phyloP scores from a whole-genome alignment of 2,888 invertebrate genomes.

The Lysandra coridon region DNA sequence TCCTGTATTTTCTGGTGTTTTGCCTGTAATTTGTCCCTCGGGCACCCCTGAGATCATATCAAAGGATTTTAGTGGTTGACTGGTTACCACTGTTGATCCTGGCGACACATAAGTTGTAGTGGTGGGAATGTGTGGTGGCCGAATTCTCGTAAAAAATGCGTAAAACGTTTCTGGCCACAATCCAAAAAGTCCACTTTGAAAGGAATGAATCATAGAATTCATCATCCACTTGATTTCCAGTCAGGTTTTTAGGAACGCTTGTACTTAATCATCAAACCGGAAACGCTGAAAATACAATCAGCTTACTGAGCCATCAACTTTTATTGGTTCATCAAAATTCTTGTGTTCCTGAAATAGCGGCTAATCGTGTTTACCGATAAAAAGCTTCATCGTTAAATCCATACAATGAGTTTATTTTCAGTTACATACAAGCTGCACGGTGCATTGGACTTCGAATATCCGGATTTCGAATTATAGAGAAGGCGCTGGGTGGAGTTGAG shows the following conservation, averaged over 20 bases:
- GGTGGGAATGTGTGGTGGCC: no score
- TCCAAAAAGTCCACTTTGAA: neutral
- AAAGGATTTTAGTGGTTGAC: no score
- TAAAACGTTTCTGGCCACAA: no score
- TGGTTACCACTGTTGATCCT: no score
- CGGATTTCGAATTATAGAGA: neutral
- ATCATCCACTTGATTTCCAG: neutral
- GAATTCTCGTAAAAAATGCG: no score
- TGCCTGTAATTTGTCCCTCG: no score
- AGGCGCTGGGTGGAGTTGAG: no score
- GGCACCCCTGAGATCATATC: no score
- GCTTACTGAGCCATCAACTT: neutral
- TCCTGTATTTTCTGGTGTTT: no score
- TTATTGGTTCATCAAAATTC: constrained; percentile 30
- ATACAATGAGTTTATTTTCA: constrained; percentile 23
- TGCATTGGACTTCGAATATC: neutral
- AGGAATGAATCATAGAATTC: neutral
- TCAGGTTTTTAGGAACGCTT: constrained; percentile 13
- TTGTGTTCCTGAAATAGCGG: constrained; percentile 18
- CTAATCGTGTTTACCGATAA: constrained; percentile 11
- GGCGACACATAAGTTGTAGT: no score
- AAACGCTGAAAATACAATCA: constrained; percentile 22
- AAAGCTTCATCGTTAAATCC: constrained; percentile 23
- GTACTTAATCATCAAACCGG: neutral
- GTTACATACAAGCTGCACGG: neutral